These are phyloP conservation scores for Physocephala rufipes DNA, from an alignment of 2,888 invertebrate species.

Conservation along the genomic window DNA sequence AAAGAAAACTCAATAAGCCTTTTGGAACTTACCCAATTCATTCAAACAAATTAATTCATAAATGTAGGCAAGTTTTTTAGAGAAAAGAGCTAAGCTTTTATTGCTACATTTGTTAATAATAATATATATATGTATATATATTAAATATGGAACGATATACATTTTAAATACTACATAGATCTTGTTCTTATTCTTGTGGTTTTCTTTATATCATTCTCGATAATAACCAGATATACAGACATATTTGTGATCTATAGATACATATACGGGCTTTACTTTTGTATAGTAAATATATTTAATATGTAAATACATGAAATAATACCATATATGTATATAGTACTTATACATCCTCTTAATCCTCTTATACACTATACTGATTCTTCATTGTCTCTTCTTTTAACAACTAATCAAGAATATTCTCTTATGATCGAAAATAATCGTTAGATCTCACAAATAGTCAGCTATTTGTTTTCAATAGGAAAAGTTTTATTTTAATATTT, in stretches of 20 bases:
- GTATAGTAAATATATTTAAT: conserved; percentile 33
- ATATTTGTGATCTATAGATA: conserved; percentile 39
- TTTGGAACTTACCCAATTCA: no score
- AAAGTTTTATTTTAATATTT: neutral
- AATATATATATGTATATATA: conserved; percentile 29
- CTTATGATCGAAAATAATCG: neutral
- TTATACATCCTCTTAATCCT: no score
- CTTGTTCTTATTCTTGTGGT: conserved; percentile 16
- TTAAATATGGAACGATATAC: conserved; percentile 46
- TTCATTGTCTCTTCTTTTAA: conserved; percentile 6
- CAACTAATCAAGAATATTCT: conserved; percentile 10
- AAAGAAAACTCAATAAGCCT: no score
- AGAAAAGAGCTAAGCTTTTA: neutral
- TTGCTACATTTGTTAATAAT: conserved; percentile 37
- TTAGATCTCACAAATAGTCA: neutral
- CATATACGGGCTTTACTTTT: no score
- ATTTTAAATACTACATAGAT: conserved; percentile 43
- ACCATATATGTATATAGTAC: conserved; percentile 9
- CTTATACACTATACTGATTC: neutral
- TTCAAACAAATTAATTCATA: no score
- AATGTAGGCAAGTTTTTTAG: neutral
- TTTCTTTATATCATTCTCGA: conserved; percentile 25
- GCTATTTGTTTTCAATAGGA: neutral
- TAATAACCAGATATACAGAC: conserved; percentile 50
- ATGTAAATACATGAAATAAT: conserved; percentile 32